These are phyloP conservation scores for Gonioctena quinquepunctata DNA, from an alignment of 1,140 invertebrate species.

Conservation along the genomic window DNA sequence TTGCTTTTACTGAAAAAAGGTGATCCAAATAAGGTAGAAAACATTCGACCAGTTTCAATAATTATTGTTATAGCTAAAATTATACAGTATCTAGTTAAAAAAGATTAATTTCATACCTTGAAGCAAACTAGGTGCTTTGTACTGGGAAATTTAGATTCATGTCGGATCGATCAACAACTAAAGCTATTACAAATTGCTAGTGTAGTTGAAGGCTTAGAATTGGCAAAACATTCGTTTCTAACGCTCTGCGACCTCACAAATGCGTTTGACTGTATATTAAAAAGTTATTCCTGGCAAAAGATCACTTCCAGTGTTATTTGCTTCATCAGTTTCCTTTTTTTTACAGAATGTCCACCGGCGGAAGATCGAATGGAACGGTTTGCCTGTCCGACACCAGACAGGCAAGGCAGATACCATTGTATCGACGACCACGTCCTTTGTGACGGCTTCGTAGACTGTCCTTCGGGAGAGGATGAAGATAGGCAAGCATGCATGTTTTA, in stretches of 20 bases:
- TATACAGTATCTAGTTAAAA: too few relatives aligned
- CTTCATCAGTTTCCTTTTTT: conserved; percentile 33
- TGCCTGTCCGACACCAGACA: conserved; percentile 88
- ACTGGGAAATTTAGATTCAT: too few relatives aligned
- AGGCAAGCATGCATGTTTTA: conserved; percentile 95
- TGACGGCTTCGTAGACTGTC: conserved; percentile 93
- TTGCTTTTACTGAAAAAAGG: too few relatives aligned
- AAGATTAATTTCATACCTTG: too few relatives aligned
- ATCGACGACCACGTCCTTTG: conserved; percentile 95
- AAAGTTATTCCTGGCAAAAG: not conserved
- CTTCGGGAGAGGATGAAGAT: conserved; percentile 90
- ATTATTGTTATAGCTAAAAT: too few relatives aligned
- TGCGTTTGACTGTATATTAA: not conserved
- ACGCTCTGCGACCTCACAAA: too few relatives aligned
- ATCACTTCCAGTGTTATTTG: not conserved
- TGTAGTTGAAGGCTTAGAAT: too few relatives aligned
- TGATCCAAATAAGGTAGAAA: too few relatives aligned
- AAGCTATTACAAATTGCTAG: too few relatives aligned
- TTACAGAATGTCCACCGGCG: conserved; percentile 88
- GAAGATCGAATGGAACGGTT: conserved; percentile 93
- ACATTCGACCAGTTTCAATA: too few relatives aligned
- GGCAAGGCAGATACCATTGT: conserved; percentile 88
- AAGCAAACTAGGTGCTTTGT: too few relatives aligned
- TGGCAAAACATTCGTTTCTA: too few relatives aligned
- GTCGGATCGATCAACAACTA: not conserved